Base-by-base conservation (phyloP, 2,797 vertebrate genomes). In the Aplochiton taeniatus region DNA sequence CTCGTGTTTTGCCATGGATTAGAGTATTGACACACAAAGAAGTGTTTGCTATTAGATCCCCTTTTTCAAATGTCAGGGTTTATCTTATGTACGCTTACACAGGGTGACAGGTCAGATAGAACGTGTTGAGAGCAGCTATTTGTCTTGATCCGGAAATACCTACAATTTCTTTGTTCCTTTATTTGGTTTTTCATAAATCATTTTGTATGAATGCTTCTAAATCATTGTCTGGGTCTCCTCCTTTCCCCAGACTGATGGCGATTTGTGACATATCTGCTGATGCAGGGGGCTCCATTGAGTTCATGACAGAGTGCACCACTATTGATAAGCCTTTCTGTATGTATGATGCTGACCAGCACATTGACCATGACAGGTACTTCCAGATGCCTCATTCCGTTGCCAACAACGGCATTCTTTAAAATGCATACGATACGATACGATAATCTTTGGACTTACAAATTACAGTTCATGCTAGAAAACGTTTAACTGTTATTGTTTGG, bases 231-330 rank as follows among this genome's bases (percentile, higher is more conserved):
- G 18, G n/a, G 11, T 46, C 6, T 60, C 51, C 50, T 56, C 17
- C 43, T 65, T 9, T 8, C 10, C 79, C 18, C 87, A 99, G 98
- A 75, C 88, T 99, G 59, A 74, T 99, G 83, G 96, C 96, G 13
- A 97, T 99, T 79, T 97, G 98, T 61, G 98, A 99, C 90, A 99
- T 99, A 78, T 99, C 98, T 10, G 96, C 97, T 0, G 98, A 99
- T 70, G 87, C 94, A 0, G 96, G 94, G n/a, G 98, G 98, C 49
- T 98, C 98, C 6, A 99, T 99, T 73, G 95, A 95, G 81, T 99
- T 99, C 84, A 98, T 98, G 98, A 98, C 91, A 0, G 96, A 96
- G 51, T 99, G 95, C 72, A 99, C 98, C 0, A 97, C 95, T 54
- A 98, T 98, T 62, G 95, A 99, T 62, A 95, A 88, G 54, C 97